Evolutionary conservation across 2,113 vertebrate species (phyloP), one percentile per base, ranked within the genome.

Genomic region (Ophiodon elongatus): DNA sequence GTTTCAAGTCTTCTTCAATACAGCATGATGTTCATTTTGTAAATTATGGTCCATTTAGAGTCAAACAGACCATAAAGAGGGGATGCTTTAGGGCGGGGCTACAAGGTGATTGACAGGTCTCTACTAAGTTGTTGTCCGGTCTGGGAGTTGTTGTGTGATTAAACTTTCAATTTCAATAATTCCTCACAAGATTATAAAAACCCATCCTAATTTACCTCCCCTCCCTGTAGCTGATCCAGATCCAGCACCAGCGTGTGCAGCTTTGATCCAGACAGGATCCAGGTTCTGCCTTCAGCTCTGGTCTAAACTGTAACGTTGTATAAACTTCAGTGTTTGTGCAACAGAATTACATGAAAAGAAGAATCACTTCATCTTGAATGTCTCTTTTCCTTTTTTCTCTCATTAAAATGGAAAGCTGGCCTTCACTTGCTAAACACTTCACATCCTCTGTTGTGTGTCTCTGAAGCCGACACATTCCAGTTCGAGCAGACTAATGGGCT

Each of bases 311-410:
- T 50, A 50, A 50, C 47, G 6, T 19, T 23, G 47, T 50, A 8
- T 29, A 62, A 31, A 27, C 19, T 1, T 68, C 25, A 0, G 2
- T 25, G 19, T 50, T 69, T 50, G 41, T 63, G 33, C 43, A 35
- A 3, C 29, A 47, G 11, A 80, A 65, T 73, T 79, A 63, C 67
- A 79, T 39, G 76, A 71, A 33, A 71, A 54, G 17, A 29, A 33
- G 33, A 72, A 35, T 57, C 10, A 25, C 45, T 57, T 57, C 69
- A 33, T n/a, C 59, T 56, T 66, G 59, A 73, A 57, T 65, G 21
- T 21, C 33, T 43, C 5, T 56, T 65, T 64, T 33, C 37, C 35
- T 43, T 31, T 43, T 25, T 19, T 25, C 50, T 80, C 60, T 80
- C 70, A 73, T 73, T 73, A 57, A 47, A 81, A 47, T 66, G 60